These are phyloP conservation scores for Rhinoraja longicauda DNA, from an alignment of 2,797 vertebrate species.

Conservation along the genomic window DNA sequence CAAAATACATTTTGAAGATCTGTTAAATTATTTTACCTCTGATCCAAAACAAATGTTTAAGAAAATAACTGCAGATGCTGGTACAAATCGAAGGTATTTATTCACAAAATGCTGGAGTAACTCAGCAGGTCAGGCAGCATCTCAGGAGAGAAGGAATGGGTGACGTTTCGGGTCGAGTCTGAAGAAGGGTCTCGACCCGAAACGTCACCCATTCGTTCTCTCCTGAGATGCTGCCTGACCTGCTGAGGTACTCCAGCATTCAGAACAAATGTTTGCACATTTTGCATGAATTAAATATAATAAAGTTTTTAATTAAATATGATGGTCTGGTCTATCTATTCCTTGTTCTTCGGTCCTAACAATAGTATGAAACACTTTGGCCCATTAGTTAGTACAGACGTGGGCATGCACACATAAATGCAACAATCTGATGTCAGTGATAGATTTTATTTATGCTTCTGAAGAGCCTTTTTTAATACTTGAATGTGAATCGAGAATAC, in stretches of 20 bases:
- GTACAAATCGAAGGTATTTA: too few species aligned
- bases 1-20: neutral
- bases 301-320: too few species aligned
- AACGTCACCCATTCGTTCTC: too few species aligned
- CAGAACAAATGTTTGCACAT: neutral
- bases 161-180: too few species aligned
- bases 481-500: neutral
- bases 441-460: slow-evolving; percentile 16
- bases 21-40: neutral
- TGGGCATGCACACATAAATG: neutral
- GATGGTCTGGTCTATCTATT: neutral
- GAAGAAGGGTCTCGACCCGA: too few species aligned
- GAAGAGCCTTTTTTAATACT: neutral
- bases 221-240: too few species aligned
- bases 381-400: neutral
- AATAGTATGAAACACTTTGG: neutral
- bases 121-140: too few species aligned
- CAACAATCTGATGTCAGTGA: too few species aligned
- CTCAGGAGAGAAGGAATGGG: too few species aligned
- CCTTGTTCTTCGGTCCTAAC: neutral
- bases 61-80: too few species aligned
- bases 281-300: neutral
- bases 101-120: too few species aligned
- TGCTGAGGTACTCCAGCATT: too few species aligned
- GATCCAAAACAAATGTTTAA: neutral